Evolutionary conservation across 2,888 invertebrate genomes (phyloP), one percentile per base, ranked within the genome.

Genomic region (Drosophila paracracens): DNA sequence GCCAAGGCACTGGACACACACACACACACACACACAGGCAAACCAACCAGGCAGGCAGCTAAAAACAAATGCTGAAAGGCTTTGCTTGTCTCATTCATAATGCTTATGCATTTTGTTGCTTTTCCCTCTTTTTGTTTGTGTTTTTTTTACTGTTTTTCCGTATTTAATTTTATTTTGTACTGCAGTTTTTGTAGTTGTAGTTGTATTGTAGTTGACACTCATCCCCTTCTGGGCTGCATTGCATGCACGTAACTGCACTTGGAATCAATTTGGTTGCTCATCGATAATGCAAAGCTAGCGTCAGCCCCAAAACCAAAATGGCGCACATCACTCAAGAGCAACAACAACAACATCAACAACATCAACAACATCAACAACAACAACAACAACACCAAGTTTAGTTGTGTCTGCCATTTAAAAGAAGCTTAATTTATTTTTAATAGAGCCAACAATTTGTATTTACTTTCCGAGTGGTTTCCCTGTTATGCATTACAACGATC

Each of bases 231-330:
- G 27, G 27, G 40, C 46, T 25, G 27, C 60, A 65, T 82, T 75
- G 86, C 83, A 70, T 83, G 88, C 90, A 89, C 81, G 83, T 88
- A 83, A 89, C 71, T 85, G 81, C 86, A 83, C 72, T 89, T 78
- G 83, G 70, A 88, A 86, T 85, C 87, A 90, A 85, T 85, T 88
- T 83, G 38, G 70, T 65, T 64, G 78, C 87, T 90, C 89, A 86
- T 86, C 85, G 85, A 86, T 90, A 86, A 89, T 85, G 86, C 90
- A 89, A 59, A 59, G 67, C 77, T 50, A 68, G 63, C 69, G 69
- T 60, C 66, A 62, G 59, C 35, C 66, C 63, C 54, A 70, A 82
- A 84, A 77, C 84, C 81, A 85, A 85, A 90, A 85, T 85, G 85
- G 90, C 86, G 83, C 71, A 59, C 89, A 88, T 88, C 76, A 82